Evolutionary conservation across 2,113 vertebrate genomes (phyloP).

Genomic region (Gadus macrocephalus): DNA sequence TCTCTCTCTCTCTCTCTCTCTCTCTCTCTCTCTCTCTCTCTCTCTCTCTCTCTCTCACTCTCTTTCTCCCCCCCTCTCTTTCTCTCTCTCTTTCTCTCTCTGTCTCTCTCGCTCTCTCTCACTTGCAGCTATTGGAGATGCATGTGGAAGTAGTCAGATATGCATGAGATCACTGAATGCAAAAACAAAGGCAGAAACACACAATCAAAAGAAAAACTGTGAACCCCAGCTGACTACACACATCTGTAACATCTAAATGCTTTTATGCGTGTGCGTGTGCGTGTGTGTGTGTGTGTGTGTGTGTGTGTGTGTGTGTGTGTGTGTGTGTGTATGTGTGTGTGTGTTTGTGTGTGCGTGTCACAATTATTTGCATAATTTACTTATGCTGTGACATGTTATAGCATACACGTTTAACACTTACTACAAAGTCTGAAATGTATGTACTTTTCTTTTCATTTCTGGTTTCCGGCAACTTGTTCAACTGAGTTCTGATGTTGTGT

Average conservation of each 20-base stretch:
- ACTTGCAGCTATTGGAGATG: not conserved
- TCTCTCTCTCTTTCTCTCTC: constrained; percentile 1
- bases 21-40: not conserved
- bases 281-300: not conserved
- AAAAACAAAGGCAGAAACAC: constrained; percentile 6
- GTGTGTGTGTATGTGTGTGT: not conserved
- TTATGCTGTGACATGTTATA: too few relatives aligned
- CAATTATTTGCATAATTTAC: not conserved
- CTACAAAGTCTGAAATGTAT: too few relatives aligned
- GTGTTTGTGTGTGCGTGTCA: not conserved
- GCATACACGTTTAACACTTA: too few relatives aligned
- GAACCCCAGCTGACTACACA: constrained; percentile 15
- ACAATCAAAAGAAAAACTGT: not conserved
- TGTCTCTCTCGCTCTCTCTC: not conserved
- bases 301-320: not conserved
- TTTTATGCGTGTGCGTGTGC: constrained; percentile 46
- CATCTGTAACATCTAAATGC: constrained; percentile 57
- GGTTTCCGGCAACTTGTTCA: too few relatives aligned
- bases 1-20: not conserved
- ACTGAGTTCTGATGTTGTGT: too few relatives aligned
- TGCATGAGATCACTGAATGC: not conserved
- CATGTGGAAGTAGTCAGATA: not conserved
- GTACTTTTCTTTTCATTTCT: too few relatives aligned
- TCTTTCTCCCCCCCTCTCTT: not conserved
- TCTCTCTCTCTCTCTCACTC: too few relatives aligned